Evolutionary conservation across 2,888 invertebrate genomes (phyloP).

Genomic region (Mesorhabditis belari): DNA sequence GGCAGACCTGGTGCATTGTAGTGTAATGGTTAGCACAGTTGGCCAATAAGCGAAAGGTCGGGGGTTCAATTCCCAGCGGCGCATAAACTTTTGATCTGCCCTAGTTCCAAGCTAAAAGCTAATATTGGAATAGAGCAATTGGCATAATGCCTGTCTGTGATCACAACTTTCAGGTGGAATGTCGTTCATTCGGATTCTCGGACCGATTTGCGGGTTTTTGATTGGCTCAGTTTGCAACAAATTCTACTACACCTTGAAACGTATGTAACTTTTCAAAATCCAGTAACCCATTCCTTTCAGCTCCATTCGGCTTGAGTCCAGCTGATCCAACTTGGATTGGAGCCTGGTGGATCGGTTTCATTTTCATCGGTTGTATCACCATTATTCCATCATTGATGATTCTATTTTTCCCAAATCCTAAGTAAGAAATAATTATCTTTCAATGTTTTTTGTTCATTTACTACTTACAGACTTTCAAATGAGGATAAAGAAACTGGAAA

Average conservation of each 20-base stretch:
- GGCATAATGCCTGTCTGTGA: no score
- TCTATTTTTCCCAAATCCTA: constrained; percentile 51
- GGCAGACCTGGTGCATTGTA: no score
- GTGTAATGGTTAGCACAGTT: no score
- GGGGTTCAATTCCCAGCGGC: no score
- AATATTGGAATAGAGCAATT: no score
- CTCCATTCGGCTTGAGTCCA: constrained; percentile 40
- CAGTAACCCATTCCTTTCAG: constrained; percentile 10
- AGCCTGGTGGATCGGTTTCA: constrained; percentile 57
- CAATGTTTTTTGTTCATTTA: neutral
- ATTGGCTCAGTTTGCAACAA: constrained; percentile 48
- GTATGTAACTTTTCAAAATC: constrained; percentile 11
- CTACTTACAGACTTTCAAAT: neutral
- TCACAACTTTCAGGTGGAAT: constrained; percentile 42
- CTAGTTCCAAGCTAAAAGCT: no score
- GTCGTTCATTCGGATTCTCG: constrained; percentile 51
- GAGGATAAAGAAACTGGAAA: constrained; percentile 8
- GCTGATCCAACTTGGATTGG: constrained; percentile 57
- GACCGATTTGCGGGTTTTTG: constrained; percentile 52
- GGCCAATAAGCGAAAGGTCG: no score
- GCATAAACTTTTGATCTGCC: no score
- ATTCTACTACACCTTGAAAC: constrained; percentile 40
- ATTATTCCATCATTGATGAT: constrained; percentile 48
- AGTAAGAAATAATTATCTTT: constrained; percentile 1
- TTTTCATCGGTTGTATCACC: constrained; percentile 40